Evolutionary conservation across 2,797 vertebrate genomes (phyloP).

Genomic region (Hippocampus kuda): DNA sequence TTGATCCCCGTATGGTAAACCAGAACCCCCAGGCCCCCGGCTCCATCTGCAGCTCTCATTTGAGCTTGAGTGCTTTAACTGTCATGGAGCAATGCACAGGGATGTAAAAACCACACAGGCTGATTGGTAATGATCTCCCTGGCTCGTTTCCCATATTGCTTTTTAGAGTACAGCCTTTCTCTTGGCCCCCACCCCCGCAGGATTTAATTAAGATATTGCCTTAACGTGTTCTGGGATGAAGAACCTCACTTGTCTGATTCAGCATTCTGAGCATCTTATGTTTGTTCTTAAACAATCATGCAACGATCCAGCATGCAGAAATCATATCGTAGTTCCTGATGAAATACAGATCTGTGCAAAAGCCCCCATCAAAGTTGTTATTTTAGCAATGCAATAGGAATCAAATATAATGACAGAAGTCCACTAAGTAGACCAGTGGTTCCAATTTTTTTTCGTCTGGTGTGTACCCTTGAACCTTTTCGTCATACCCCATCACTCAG

Average conservation of each 20-base stretch:
- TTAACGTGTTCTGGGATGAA: constrained; percentile 53
- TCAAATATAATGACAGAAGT: too few species aligned
- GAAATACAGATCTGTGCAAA: too few species aligned
- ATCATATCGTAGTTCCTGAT: not conserved
- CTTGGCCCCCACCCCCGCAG: constrained; percentile 20
- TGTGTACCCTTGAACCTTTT: too few species aligned
- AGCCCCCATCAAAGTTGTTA: too few species aligned
- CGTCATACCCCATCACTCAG: too few species aligned
- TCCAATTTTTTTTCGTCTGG: too few species aligned
- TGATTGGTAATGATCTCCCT: constrained; percentile 59
- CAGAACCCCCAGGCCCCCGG: constrained; percentile 14
- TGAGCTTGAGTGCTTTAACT: constrained; percentile 52
- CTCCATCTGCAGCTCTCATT: constrained; percentile 24
- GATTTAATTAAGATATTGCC: constrained; percentile 70
- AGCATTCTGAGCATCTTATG: constrained; percentile 34
- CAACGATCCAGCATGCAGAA: not conserved
- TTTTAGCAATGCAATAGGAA: too few species aligned
- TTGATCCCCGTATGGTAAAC: constrained; percentile 39
- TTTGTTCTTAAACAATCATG: constrained; percentile 18
- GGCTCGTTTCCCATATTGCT: constrained; percentile 55
- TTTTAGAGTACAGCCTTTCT: constrained; percentile 54
- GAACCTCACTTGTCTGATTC: constrained; percentile 31
- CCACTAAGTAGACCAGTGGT: too few species aligned
- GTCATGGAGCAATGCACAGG: constrained; percentile 46
- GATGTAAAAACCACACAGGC: constrained; percentile 46